A percentile compares a stretch with the other conserved stretches of the same genome.
phyloP scores from a whole-genome alignment of 2,888 invertebrate genomes.

The Busseola fusca region DNA sequence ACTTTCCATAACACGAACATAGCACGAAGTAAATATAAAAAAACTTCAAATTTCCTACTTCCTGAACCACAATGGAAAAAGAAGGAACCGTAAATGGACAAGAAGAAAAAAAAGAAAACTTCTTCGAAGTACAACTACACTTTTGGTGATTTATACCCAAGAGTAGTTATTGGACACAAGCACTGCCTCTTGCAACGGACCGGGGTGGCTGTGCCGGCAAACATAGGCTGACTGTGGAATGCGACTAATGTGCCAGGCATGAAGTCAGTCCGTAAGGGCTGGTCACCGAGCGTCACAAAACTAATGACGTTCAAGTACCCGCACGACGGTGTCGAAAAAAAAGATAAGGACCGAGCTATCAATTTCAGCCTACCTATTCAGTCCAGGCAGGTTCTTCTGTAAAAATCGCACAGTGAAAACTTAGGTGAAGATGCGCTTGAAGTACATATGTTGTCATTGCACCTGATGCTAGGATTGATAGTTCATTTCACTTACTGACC shows the following conservation, averaged over 20 bases:
- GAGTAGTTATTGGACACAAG: constrained; percentile 88
- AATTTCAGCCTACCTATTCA: too few species aligned
- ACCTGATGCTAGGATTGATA: too few species aligned
- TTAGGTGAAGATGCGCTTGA: too few species aligned
- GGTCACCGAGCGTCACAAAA: constrained; percentile 88
- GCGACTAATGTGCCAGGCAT: constrained; percentile 77
- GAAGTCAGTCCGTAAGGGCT: constrained; percentile 82
- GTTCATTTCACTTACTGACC: too few species aligned
- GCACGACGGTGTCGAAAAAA: constrained; percentile 76
- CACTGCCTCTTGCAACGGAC: constrained; percentile 84
- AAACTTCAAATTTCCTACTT: constrained; percentile 35
- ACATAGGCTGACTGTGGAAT: constrained; percentile 92
- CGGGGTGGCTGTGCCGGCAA: constrained; percentile 88
- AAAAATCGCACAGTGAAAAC: too few species aligned
- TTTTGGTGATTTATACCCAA: constrained; percentile 88
- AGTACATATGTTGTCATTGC: too few species aligned
- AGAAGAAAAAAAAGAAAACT: constrained; percentile 82
- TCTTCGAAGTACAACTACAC: constrained; percentile 85
- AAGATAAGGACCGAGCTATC: constrained; percentile 80
- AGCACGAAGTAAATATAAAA: constrained; percentile 45
- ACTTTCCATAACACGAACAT: constrained; percentile 66
- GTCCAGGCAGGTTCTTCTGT: too few species aligned
- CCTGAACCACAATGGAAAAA: constrained; percentile 72
- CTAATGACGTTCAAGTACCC: constrained; percentile 83
- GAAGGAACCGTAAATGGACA: constrained; percentile 77